Evolutionary conservation across 2,888 invertebrate genomes (phyloP).

Genomic region (Ptychoptera albimana): DNA sequence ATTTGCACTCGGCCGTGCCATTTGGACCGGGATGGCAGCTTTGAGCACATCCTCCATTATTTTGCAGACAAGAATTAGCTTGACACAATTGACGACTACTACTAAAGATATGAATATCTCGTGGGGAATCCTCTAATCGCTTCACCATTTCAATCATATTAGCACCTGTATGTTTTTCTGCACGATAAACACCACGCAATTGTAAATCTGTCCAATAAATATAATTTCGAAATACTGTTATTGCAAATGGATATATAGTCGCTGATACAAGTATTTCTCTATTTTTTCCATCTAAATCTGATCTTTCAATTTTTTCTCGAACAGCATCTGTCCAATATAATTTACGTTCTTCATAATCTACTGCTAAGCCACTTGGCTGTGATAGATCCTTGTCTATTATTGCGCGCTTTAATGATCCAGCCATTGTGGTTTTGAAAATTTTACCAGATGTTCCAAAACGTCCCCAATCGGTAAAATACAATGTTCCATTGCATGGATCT

Average conservation of each 20-base stretch:
- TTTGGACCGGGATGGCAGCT: slow-evolving; percentile 83
- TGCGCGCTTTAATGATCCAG: slow-evolving; percentile 77
- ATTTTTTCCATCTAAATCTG: slow-evolving; percentile 72
- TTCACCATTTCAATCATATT: slow-evolving; percentile 90
- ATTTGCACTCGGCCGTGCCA: slow-evolving; percentile 77
- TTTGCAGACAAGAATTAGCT: slow-evolving; percentile 69
- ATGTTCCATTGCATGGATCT: slow-evolving; percentile 88
- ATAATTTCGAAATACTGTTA: slow-evolving; percentile 76
- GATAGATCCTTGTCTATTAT: slow-evolving; percentile 82
- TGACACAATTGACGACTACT: slow-evolving; percentile 60
- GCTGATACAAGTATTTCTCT: slow-evolving; percentile 74
- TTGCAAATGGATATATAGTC: slow-evolving; percentile 89
- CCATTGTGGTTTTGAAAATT: slow-evolving; percentile 92
- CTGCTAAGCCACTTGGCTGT: slow-evolving; percentile 88
- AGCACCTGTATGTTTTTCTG: slow-evolving; percentile 93
- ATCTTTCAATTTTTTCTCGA: slow-evolving; percentile 85
- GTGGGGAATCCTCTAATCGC: slow-evolving; percentile 78
- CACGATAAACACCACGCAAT: slow-evolving; percentile 82
- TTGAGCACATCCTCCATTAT: slow-evolving; percentile 92
- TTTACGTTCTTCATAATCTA: slow-evolving; percentile 87
- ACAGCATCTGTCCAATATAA: slow-evolving; percentile 97
- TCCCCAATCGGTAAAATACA: slow-evolving; percentile 96
- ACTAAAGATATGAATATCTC: slow-evolving; percentile 83
- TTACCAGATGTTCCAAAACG: slow-evolving; percentile 83
- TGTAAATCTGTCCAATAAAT: slow-evolving; percentile 96